Conservation (phyloP, 2,888 invertebrate species). For the Apamea epomidion region DNA sequence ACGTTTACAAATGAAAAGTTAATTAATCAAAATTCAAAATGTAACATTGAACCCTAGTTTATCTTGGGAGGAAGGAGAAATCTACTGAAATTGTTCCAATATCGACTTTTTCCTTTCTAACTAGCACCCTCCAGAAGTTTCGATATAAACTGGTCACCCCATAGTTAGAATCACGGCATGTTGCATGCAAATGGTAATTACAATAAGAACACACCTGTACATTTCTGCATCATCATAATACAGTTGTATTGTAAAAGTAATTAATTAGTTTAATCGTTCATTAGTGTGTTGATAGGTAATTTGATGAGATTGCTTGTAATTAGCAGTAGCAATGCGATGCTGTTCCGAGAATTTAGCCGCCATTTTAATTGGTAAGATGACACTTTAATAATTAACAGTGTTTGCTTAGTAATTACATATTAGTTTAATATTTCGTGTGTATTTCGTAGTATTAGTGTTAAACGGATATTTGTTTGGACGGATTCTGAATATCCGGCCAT, state of each 20-base stretch:
- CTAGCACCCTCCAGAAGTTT: not conserved
- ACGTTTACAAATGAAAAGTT: not conserved
- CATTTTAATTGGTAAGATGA: conserved; percentile 26
- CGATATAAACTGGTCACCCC: not conserved
- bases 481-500: not conserved
- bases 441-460: not conserved
- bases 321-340: conserved; percentile 15
- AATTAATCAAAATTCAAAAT: not conserved
- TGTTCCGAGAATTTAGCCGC: conserved; percentile 11
- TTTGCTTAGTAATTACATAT: not conserved
- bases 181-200: conserved; percentile 56
- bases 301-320: conserved; percentile 41
- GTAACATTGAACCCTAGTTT: not conserved
- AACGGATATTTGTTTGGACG: not conserved
- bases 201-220: conserved; percentile 37
- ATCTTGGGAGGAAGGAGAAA: not conserved
- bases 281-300: conserved; percentile 42
- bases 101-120: not conserved
- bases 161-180: conserved; percentile 49
- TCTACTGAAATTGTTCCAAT: not conserved
- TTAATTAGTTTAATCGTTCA: conserved; percentile 52
- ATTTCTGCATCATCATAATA: conserved; percentile 30
- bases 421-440: not conserved
- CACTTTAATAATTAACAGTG: not conserved
- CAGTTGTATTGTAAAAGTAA: conserved; percentile 37